phyloP scores from a whole-genome alignment of 1,140 invertebrate genomes.

The Drosophila navojoa region DNA sequence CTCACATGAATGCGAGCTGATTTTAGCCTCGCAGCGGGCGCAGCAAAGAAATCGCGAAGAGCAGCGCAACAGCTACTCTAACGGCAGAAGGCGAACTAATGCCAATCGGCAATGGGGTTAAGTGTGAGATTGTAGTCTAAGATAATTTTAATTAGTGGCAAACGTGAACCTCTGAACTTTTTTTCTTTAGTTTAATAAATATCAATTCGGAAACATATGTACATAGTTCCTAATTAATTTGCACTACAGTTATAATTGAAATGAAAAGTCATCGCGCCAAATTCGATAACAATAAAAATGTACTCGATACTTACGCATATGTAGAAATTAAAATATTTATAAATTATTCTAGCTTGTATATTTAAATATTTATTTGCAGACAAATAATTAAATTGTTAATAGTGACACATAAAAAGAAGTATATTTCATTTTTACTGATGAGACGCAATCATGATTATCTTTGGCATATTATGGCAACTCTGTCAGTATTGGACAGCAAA shows the following conservation, averaged over 20 bases:
- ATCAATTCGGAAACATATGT: not conserved
- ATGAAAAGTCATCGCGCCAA: not conserved
- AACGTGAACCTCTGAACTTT: not conserved
- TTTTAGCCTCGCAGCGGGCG: constrained; percentile 24
- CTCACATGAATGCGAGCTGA: constrained; percentile 44
- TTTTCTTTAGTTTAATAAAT: not conserved
- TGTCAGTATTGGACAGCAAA: constrained; percentile 22
- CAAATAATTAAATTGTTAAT: too few species aligned
- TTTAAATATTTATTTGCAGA: too few species aligned
- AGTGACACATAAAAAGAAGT: not conserved
- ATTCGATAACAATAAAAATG: constrained; percentile 7
- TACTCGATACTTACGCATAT: constrained; percentile 16
- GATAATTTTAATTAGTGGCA: constrained; percentile 9
- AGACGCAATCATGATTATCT: not conserved
- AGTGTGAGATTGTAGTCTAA: constrained; percentile 3
- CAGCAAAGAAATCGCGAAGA: constrained; percentile 38
- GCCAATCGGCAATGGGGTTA: constrained; percentile 23
- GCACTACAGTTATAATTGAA: constrained; percentile 1
- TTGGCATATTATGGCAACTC: constrained; percentile 30
- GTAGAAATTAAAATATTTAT: not conserved
- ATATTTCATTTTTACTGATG: not conserved
- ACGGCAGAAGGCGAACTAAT: constrained; percentile 29
- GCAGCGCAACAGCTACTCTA: constrained; percentile 1
- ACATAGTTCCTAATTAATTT: not conserved
- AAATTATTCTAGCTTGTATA: too few species aligned